Conservation (phyloP, 2,797 vertebrate genomes). For the Dallia pectoralis region DNA sequence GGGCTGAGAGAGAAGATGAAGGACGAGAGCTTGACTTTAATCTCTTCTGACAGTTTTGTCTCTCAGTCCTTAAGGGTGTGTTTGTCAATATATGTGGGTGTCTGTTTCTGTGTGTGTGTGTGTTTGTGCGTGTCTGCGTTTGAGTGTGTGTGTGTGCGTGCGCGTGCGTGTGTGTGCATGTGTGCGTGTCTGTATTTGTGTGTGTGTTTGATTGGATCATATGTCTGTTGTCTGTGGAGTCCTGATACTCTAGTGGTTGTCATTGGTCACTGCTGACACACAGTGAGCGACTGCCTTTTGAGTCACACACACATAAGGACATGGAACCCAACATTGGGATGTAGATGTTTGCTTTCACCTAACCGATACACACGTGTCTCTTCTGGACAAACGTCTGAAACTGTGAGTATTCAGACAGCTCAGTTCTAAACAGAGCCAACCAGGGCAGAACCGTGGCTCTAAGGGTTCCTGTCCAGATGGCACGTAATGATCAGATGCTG, state of each 20-base stretch:
- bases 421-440: too few species aligned
- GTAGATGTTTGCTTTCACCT: too few species aligned
- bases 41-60: neutral
- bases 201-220: slow-evolving; percentile 47
- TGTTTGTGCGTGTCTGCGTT: slow-evolving; percentile 11
- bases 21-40: neutral
- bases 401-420: too few species aligned
- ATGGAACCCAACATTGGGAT: neutral
- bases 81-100: slow-evolving; percentile 26
- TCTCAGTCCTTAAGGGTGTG: slow-evolving; percentile 20
- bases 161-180: neutral
- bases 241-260: slow-evolving; percentile 47
- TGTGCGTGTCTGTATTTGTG: slow-evolving; percentile 26
- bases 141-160: slow-evolving; percentile 28
- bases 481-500: too few species aligned
- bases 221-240: slow-evolving; percentile 64
- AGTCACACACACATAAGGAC: neutral
- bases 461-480: too few species aligned
- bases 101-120: slow-evolving; percentile 8
- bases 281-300: neutral
- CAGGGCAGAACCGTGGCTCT: too few species aligned
- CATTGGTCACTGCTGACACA: slow-evolving; percentile 25
- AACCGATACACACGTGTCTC: too few species aligned
- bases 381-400: too few species aligned
- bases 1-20: neutral